These are phyloP conservation scores for Bovichtus diacanthus DNA, from an alignment of 2,797 vertebrate species.

Conservation along the genomic window DNA sequence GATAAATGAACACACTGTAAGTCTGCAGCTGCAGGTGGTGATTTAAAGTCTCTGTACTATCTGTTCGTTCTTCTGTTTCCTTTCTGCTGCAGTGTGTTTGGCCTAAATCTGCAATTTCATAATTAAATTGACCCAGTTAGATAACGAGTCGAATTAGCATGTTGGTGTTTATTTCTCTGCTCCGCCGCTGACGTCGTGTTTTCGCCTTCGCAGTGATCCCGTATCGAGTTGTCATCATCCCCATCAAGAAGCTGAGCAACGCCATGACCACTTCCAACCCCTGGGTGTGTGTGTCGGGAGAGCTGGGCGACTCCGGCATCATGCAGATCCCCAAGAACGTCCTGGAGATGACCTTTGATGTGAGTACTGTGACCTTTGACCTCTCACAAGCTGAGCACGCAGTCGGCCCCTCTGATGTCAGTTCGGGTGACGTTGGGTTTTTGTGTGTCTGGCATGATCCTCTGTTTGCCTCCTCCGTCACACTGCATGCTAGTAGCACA, in stretches of 20 bases:
- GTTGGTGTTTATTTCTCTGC: neutral
- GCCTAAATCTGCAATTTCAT: neutral
- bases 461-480: conserved; percentile 10
- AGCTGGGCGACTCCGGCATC: conserved; percentile 91
- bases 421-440: neutral
- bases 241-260: conserved; percentile 95
- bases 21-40: neutral
- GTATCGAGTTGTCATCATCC: conserved; percentile 92
- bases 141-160: neutral
- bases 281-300: conserved; percentile 95
- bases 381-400: neutral
- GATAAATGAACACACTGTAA: neutral
- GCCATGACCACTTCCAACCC: conserved; percentile 94
- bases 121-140: neutral
- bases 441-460: neutral
- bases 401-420: neutral
- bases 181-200: neutral
- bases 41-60: neutral
- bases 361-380: conserved; percentile 74
- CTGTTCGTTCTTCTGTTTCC: neutral
- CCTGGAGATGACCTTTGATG: conserved; percentile 97
- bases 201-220: conserved; percentile 89
- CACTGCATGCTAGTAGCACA: neutral
- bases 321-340: conserved; percentile 96
- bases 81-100: neutral